Percentiles rank a stretch among this genome's conserved stretches.
Conservation (phyloP, 1,140 invertebrate genomes). For the Camponotus vicinus region DNA sequence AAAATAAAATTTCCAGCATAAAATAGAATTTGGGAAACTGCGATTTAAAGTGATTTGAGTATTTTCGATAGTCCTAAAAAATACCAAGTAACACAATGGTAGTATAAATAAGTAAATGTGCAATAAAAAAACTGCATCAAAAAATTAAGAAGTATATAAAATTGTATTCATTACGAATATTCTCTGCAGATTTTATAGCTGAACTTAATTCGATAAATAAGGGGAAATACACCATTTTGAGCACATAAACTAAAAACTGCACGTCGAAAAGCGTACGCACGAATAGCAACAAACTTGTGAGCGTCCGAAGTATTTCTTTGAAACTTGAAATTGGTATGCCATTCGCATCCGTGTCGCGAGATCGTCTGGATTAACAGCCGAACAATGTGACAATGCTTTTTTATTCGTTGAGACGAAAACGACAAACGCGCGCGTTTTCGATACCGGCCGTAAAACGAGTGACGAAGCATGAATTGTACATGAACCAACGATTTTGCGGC, state of each 20-base stretch:
- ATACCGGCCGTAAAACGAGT: neutral
- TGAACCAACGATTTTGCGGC: constrained; percentile 24
- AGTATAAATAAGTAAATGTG: no score
- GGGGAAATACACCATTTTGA: neutral
- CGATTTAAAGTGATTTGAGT: no score
- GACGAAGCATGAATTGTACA: neutral
- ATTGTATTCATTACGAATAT: neutral
- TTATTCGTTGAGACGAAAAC: constrained; percentile 4
- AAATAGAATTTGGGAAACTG: no score
- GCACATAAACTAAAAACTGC: constrained; percentile 30
- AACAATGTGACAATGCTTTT: constrained; percentile 27
- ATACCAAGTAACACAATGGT: no score
- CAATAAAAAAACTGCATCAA: neutral
- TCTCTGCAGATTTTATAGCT: neutral
- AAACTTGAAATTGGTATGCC: constrained; percentile 36
- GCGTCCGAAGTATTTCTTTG: constrained; percentile 30
- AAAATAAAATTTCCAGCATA: no score
- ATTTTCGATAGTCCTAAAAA: no score
- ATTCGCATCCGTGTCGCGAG: constrained; percentile 19
- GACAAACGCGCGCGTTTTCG: constrained; percentile 15
- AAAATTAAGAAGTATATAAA: constrained; percentile 7
- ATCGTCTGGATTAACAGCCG: constrained; percentile 20
- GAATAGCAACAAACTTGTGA: neutral
- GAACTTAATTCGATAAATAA: neutral
- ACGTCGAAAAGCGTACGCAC: neutral